Evolutionary conservation across 2,797 vertebrate species (phyloP).

Genomic region (Gymnoscopelus microlampas): DNA sequence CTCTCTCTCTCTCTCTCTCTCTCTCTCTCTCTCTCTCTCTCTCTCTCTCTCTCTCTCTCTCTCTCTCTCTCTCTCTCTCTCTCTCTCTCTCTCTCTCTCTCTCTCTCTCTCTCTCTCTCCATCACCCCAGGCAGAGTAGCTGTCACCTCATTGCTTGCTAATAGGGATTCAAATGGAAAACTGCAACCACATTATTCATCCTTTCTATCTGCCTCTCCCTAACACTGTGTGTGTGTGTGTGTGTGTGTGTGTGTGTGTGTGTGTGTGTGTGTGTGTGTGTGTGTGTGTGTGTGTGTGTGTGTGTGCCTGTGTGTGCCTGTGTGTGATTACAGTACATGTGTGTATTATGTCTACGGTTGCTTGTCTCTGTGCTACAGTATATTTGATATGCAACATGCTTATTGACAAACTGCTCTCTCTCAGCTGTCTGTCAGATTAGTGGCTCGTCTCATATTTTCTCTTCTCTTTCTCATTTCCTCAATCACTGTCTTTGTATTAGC

Average conservation of each 20-base stretch:
- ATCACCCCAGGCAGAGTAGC: too few species aligned
- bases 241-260: neutral
- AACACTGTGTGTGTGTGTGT: neutral
- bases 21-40: constrained; percentile 1
- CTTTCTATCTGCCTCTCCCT: constrained; percentile 6
- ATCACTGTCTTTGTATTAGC: constrained; percentile 9
- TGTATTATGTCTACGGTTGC: too few species aligned
- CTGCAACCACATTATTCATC: too few species aligned
- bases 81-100: neutral
- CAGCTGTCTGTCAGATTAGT: too few species aligned
- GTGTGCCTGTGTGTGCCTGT: neutral
- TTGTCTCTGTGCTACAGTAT: too few species aligned
- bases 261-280: too few species aligned
- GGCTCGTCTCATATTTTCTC: too few species aligned
- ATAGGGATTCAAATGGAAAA: too few species aligned
- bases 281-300: neutral
- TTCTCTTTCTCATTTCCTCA: constrained; percentile 19
- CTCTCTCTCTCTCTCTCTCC: neutral
- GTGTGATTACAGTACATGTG: too few species aligned
- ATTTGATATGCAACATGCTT: too few species aligned
- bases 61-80: constrained; percentile 17
- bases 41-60: constrained; percentile 19
- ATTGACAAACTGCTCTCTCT: too few species aligned
- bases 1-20: constrained; percentile 9
- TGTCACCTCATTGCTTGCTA: too few species aligned